Base-by-base conservation (phyloP, 1,140 invertebrate genomes). In the Spodoptera litura region DNA sequence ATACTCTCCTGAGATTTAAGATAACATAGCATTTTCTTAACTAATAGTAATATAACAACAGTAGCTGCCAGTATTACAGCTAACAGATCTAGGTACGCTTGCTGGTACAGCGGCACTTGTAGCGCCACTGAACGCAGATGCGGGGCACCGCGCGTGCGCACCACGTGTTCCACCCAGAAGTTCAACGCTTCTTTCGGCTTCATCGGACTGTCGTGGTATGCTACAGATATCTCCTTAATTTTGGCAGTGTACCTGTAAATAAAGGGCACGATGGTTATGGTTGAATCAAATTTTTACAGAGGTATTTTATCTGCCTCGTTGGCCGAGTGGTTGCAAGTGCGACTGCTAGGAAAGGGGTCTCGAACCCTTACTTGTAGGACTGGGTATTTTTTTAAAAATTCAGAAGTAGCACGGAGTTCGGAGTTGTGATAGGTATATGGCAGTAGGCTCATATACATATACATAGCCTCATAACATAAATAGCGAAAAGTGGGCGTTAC, bases 51-150 rank as follows among this genome's bases (percentile, higher is more conserved):
- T 66, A 66, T 2, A 11, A 12, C 44, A 20, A 51, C 15, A 51
- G 53, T n/a, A 53, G 66, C 49, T 53, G 71, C 4, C 9, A 61
- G 20, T 4, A 74, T 51, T 12, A 74, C 3, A 13, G 38, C 62
- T 64, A 78, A 78, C 5, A 66, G 73, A 51, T 68, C 90, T 20
- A 91, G 27, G 55, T 86, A 89, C 9, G 85, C 12, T 55, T 86
- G 88, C 78, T 90, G 85, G 78, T 91, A 89, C 78, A 82, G 82
- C 4, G 83, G 81, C 38, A 86, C 51, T 9, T 78, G 31, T 0
- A 91, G 68, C 0, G 87, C 83, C 2, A 84, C 77, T 0, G 91
- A 91, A 9, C 84, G 79, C 9, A 93, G 76, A 58, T 91, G 89
- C 0, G 62, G 52, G 0, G 88, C 90, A 0, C 89, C 91, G 4